A percentile compares a stretch with the other conserved stretches of the same genome.
phyloP scores from a whole-genome alignment of 2,113 vertebrate genomes.

The Pelecanoides urinatrix region DNA sequence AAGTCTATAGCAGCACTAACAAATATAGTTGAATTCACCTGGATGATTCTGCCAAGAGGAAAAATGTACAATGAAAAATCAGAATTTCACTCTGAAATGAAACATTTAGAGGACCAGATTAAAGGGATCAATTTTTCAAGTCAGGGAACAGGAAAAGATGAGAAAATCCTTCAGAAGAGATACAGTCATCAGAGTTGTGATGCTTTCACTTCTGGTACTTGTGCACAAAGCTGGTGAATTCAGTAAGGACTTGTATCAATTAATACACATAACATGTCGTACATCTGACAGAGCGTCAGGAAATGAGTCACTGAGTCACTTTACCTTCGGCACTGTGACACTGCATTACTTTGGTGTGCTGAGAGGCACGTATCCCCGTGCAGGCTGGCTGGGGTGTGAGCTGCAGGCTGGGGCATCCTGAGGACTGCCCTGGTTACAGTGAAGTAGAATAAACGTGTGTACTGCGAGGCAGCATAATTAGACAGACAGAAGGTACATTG shows the following conservation, averaged over 20 bases:
- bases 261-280: accelerated
- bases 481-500: background rate
- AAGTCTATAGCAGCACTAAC: background rate
- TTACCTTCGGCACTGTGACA: background rate
- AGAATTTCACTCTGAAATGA: background rate
- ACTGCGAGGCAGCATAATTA: background rate
- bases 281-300: background rate
- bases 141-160: background rate
- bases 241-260: background rate
- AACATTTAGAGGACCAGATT: background rate
- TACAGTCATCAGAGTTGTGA: background rate
- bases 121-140: background rate
- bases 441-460: background rate
- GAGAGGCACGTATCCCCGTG: background rate
- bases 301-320: background rate
- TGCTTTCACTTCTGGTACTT: background rate
- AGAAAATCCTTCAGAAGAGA: background rate
- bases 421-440: background rate
- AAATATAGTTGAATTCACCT: background rate
- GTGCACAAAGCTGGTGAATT: background rate
- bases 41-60: background rate
- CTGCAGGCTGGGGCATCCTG: background rate
- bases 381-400: background rate
- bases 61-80: background rate
- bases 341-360: background rate